Evolutionary conservation across 2,113 vertebrate species (phyloP).

Genomic region (Lanius ludovicianus): DNA sequence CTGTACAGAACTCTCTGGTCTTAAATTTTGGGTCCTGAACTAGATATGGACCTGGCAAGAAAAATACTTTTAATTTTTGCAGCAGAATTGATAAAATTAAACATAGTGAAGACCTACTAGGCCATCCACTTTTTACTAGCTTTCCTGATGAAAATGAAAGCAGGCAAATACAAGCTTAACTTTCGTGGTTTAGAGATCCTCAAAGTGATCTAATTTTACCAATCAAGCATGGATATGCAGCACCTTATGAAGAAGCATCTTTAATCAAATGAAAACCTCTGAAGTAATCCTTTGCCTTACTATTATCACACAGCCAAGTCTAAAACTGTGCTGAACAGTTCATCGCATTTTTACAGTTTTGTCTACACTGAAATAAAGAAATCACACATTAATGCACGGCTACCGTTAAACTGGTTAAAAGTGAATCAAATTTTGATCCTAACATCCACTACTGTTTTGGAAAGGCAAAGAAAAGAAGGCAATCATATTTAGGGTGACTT

Average conservation of each 20-base stretch:
- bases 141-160: not conserved
- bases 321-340: not conserved
- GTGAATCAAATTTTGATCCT: not conserved
- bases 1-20: not conserved
- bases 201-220: not conserved
- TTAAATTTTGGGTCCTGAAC: not conserved
- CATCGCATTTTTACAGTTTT: not conserved
- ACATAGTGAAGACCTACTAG: not conserved
- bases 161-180: not conserved
- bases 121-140: not conserved
- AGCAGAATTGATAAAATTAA: not conserved
- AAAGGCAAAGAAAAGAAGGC: not conserved
- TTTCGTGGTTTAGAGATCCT: not conserved
- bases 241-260: not conserved
- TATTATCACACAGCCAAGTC: not conserved
- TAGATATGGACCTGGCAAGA: not conserved
- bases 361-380: not conserved
- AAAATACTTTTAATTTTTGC: not conserved
- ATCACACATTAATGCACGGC: accelerated
- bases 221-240: not conserved
- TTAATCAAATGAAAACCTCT: not conserved
- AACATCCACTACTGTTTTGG: not conserved
- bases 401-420: not conserved
- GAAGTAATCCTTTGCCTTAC: not conserved
- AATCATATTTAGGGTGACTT: not conserved